A percentile compares a stretch with the other conserved stretches of the same genome.
phyloP scores from a whole-genome alignment of 2,113 vertebrate genomes.

The Boleophthalmus pectinirostris region DNA sequence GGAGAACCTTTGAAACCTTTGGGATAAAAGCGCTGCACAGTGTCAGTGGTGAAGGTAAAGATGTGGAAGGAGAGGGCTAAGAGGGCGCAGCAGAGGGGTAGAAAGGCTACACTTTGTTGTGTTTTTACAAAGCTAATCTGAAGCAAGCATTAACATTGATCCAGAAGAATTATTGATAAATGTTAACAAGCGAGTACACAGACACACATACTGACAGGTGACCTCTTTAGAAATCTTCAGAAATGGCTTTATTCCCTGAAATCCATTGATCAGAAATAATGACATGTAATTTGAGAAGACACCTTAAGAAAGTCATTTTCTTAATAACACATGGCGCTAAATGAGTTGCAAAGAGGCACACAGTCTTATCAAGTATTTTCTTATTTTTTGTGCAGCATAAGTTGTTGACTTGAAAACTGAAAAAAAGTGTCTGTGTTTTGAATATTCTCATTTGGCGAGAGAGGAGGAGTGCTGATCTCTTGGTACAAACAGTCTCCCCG shows the following conservation, averaged over 20 bases:
- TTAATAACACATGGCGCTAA: not conserved
- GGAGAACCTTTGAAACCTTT: conserved; percentile 79
- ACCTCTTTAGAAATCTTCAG: conserved; percentile 11
- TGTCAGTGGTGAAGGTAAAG: conserved; percentile 75
- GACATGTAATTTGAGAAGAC: not conserved
- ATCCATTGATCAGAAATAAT: not conserved
- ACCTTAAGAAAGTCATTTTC: not conserved
- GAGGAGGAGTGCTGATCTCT: conserved; percentile 63
- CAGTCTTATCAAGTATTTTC: conserved; percentile 25
- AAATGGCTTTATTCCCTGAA: not conserved
- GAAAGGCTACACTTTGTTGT: conserved; percentile 68
- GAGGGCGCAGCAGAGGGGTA: conserved; percentile 59
- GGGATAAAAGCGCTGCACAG: conserved; percentile 74
- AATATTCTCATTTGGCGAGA: conserved; percentile 66
- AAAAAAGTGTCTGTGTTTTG: conserved; percentile 63
- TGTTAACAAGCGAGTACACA: conserved; percentile 39
- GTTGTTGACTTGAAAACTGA: conserved; percentile 39
- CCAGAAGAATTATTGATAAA: conserved; percentile 50
- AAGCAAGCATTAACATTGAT: conserved; percentile 42
- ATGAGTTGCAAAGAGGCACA: not conserved
- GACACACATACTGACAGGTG: conserved; percentile 17
- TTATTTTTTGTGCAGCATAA: conserved; percentile 41
- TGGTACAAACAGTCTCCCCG: conserved; percentile 58
- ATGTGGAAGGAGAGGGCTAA: conserved; percentile 62
- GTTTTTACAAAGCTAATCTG: conserved; percentile 59